phyloP scores from a whole-genome alignment of 2,888 invertebrate species.

The Lithophane semibrunnea region DNA sequence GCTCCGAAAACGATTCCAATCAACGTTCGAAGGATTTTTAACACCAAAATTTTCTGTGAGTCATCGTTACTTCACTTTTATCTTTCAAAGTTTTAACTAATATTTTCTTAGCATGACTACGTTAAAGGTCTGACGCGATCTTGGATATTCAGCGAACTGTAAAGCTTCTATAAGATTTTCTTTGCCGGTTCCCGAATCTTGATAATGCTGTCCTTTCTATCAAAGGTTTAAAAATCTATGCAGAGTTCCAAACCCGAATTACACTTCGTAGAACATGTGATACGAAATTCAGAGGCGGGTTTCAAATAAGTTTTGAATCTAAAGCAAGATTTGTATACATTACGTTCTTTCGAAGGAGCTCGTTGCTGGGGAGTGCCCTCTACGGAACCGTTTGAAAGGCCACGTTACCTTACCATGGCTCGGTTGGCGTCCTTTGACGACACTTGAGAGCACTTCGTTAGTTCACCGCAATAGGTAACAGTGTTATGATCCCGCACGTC shows the following conservation, averaged over 20 bases:
- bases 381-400: constrained; percentile 69
- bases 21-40: constrained; percentile 24
- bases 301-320: constrained; percentile 56
- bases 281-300: constrained; percentile 34
- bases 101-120: constrained; percentile 57
- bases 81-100: constrained; percentile 48
- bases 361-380: constrained; percentile 61
- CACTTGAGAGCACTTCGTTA: constrained; percentile 79
- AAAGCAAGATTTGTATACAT: constrained; percentile 58
- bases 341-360: constrained; percentile 55
- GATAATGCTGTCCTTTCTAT: constrained; percentile 50
- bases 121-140: constrained; percentile 60
- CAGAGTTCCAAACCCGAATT: constrained; percentile 21
- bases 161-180: constrained; percentile 52
- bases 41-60: constrained; percentile 26
- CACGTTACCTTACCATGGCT: constrained; percentile 69
- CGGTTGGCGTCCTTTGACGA: constrained; percentile 74
- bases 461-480: constrained; percentile 72
- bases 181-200: constrained; percentile 40
- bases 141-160: constrained; percentile 62
- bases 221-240: constrained; percentile 42
- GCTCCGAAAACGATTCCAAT: constrained; percentile 38
- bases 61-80: constrained; percentile 55
- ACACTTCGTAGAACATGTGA: constrained; percentile 27
- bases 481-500: constrained; percentile 80